Evolutionary conservation across 2,113 vertebrate species (phyloP), one percentile per base, ranked within the genome.

Genomic region (Eclectus roratus): DNA sequence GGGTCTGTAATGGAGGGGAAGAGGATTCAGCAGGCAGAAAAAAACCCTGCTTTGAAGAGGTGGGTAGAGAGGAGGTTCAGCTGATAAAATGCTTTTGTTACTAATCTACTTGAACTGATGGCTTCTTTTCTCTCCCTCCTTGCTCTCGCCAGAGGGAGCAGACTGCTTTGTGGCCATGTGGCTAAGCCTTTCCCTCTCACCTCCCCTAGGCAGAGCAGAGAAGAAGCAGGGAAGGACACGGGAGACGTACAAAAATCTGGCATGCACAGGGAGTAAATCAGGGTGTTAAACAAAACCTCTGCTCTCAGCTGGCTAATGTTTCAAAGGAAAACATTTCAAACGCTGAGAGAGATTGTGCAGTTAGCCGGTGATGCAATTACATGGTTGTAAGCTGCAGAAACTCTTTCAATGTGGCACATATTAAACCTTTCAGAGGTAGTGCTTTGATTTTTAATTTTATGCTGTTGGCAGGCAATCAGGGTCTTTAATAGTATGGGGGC

Each of bases 401-500:
- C 91, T 89, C 92, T 94, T 97, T 97, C 97, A 93, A n/a, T 94
- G 93, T 96, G 94, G 96, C 97, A 97, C 64, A 83, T 97, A 96
- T 97, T 97, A 98, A 98, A 98, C 97, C 97, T 98, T 98, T 97
- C 97, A 92, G 96, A 98, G 97, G 97, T 96, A 97, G 78, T 64
- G 82, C 97, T 98, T 98, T 98, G 98, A 98, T 98, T 98, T 98
- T 98, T 98, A 98, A 98, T 98, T 98, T 98, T 98, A 97, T 23
- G 39, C 97, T 98, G 95, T 97, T 98, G 97, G 97, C 97, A 98
- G 97, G 95, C 97, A 98, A 97, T 96, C 97, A 97, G 96, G 95
- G 96, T 97, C 98, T 97, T 98, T 98, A 98, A 98, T 98, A 98
- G 97, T 97, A 95, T 83, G 92, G 96, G 96, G 97, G 97, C 98